Base-by-base conservation (phyloP, 2,797 vertebrate species). In the Nasua narica region DNA sequence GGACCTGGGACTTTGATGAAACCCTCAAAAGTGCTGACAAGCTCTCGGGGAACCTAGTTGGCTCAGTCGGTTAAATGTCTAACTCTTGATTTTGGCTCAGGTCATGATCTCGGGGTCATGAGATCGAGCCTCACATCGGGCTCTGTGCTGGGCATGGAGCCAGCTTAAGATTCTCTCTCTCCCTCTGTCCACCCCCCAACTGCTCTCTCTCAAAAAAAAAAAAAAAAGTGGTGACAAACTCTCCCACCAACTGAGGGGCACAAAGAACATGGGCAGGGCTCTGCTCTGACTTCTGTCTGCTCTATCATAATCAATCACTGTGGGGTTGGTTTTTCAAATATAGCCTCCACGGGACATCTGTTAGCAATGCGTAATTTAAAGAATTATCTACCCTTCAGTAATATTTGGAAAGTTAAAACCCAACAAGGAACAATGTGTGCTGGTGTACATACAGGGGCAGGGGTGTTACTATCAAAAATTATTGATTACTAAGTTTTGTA, bases 391-490 rank as follows among this genome's bases (percentile, higher is more conserved):
- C 3, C 58, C 32, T 70, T 62, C 50, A 69, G 78, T 1, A 85
- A 14, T 58, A 89, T 48, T 94, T 74, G 65, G 37, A 90, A 87
- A 95, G 60, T 8, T 67, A 43, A 84, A 87, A 58, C 16, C 62
- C n/a, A n/a, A 35, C 29, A 50, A 77, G 88, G 83, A 93, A 87
- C 14, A 91, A 43, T 4, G 15, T 8, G 0, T 56, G 52, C 21
- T 19, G 58, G 78, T 11, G 37, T 3, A 40, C 32, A 77, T 8
- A 4, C 0, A 1, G 32, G 40, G 56, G 16, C 0, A 1, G 32
- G 40, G 56, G 16, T 58, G 37, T 2, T 40, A 69, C 83, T 32
- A 40, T 23, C 19, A 37, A 37, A 69, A 56, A 77, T 54, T 1
- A 52, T 29, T 27, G 29, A 32, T 87, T 14, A 21, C n/a, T 23